Base-by-base conservation (phyloP, 2,797 vertebrate species). In the Acipenser ruthenus region DNA sequence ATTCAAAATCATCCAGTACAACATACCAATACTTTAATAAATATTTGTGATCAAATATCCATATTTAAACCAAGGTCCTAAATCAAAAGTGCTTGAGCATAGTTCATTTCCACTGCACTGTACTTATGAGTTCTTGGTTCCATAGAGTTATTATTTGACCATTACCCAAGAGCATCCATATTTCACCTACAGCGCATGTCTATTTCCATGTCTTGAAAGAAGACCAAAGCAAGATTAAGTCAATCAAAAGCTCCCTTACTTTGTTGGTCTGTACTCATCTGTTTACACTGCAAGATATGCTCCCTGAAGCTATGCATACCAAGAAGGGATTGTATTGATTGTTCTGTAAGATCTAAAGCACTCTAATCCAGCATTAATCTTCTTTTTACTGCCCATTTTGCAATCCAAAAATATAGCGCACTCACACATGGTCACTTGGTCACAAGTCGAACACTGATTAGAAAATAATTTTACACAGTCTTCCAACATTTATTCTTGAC, bases 371-470 rank as follows among this genome's bases (percentile, higher is more conserved):
- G 52, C 15, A 74, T 75, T 68, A 69, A 73, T 79, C 61, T 71
- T 65, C 63, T 68, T 63, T 74, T 75, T 69, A 72, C 64, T 62
- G 72, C 52, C 71, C 62, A 72, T 75, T 77, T 75, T 55, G 73
- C 65, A 78, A 78, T 77, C 69, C 72, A 77, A 75, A 68, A 74
- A 79, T 65, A 53, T 53, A 66, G 55, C 53, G 60, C 23, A 66
- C 8, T 15, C 58, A 67, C 50, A 61, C 59, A 62, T 23, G 6
- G 65, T 66, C 12, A 49, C 55, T 12, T 65, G 55, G 18, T 18
- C 18, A 18, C 53, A 65, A 53, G 53, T 47, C 12, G 15, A 48
- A 58, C 60, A 61, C 64, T 67, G 66, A 64, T 67, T 60, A 64
- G 62, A n/a, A 60, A 67, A 60, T 13, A 64, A 63, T 70, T 67